Evolutionary conservation across 2,113 vertebrate species (phyloP).

Genomic region (Phyllostomus discolor): DNA sequence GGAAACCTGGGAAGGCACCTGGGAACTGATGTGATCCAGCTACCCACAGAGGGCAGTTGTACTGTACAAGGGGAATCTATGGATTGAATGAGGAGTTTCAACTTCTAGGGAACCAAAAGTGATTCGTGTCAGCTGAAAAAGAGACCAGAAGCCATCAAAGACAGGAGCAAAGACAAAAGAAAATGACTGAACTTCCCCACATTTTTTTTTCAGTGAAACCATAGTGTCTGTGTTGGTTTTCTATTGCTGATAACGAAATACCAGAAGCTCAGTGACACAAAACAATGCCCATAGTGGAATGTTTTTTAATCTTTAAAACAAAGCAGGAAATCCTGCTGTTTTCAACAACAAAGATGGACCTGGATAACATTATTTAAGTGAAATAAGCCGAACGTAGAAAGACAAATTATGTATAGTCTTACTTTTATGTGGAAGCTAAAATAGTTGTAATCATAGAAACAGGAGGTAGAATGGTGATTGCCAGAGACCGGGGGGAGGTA

Average conservation of each 20-base stretch:
- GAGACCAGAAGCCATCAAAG: not conserved
- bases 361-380: not conserved
- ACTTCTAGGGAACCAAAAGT: not conserved
- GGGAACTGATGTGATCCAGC: not conserved
- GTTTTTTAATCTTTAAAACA: not conserved
- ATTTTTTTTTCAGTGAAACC: not conserved
- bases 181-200: not conserved
- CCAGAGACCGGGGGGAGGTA: not conserved
- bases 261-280: not conserved
- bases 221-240: not conserved
- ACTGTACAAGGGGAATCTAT: not conserved
- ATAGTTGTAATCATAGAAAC: not conserved
- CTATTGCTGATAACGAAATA: not conserved
- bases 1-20: not conserved
- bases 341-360: not conserved
- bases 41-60: too few species aligned
- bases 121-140: not conserved
- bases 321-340: not conserved
- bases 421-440: not conserved
- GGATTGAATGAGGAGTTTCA: not conserved
- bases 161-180: not conserved
- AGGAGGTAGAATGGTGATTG: not conserved
- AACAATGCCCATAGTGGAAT: not conserved
- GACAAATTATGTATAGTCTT: not conserved
- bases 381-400: not conserved